Conservation (phyloP, 30 jellyfish, hydroid and myxozoan species). For the Cassiopea xamachana region DNA sequence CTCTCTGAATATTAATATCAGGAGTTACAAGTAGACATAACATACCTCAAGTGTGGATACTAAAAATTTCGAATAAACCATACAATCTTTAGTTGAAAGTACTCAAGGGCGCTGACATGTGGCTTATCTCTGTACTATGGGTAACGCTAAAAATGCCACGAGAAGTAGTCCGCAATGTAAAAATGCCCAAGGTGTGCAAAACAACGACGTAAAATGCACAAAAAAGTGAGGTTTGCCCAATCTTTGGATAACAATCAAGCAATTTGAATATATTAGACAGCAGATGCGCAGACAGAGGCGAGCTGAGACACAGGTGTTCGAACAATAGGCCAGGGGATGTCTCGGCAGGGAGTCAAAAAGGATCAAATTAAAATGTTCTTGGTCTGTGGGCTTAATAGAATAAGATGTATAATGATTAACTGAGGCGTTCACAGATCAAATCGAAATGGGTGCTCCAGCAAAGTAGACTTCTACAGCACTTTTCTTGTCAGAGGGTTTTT, state of each 20-base stretch:
- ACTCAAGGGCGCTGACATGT: not conserved
- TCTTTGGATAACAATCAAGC: slow-evolving; percentile 1
- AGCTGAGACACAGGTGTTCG: slow-evolving; percentile 53
- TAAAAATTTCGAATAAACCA: not conserved
- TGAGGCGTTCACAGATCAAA: not conserved
- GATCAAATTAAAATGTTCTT: slow-evolving; percentile 29
- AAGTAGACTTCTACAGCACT: not conserved
- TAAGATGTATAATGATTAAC: not conserved
- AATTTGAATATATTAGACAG: slow-evolving; percentile 17
- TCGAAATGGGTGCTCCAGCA: not conserved
- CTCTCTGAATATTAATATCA: no score
- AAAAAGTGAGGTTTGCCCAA: not conserved
- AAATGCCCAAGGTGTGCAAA: slow-evolving; percentile 26
- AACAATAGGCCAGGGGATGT: slow-evolving; percentile 40
- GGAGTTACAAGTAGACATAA: no score
- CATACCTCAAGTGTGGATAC: no score
- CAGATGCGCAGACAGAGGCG: slow-evolving; percentile 57
- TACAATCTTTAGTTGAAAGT: not conserved
- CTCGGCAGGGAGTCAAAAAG: slow-evolving; percentile 33
- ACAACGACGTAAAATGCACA: not conserved
- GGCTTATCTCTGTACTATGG: no score
- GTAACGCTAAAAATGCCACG: not conserved
- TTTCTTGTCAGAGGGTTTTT: no score
- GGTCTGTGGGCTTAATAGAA: not conserved
- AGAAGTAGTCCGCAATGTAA: not conserved